Evolutionary conservation across 2,797 vertebrate genomes (phyloP), one percentile per base, ranked within the genome.

Genomic region (Petrocephalus schoutedeni): DNA sequence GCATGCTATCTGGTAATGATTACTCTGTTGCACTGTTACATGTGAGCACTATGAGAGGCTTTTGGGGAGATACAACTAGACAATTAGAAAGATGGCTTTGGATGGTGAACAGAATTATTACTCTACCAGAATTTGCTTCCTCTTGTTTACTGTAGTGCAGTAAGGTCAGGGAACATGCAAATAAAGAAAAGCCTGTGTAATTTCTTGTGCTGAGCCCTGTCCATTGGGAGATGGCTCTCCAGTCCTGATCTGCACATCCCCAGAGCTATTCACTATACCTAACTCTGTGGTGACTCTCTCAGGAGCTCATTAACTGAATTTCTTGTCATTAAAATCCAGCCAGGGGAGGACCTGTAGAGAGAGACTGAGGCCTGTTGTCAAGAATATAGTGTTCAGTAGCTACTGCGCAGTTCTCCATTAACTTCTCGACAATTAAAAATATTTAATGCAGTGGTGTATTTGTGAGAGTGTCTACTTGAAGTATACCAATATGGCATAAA

Each of bases 271-370:
- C 61, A 2, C 8, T 57, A n/a, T 58, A 41, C 28, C 32, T 87
- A 23, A 32, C 54, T 57, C 36, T 19, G 67, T 49, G 23, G 23
- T 59, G 83, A 21, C 58, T 91, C 88, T 90, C 89, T 51, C 0
- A 89, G 86, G 89, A 90, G 58, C 88, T 88, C 56, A 87, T 90
- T 91, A 90, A 49, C 61, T 86, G 88, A 51, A 86, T 88, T 45
- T 87, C 54, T 87, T 67, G 74, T 74, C 74, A 84, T 88, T 89
- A 88, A 88, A 89, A 89, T 85, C 1, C 67, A 59, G 88, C 87
- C 14, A 19, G 54, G 89, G 89, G 59, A 58, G 56, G 54, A 53
- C 41, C 32, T 9, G 77, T 8, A 77, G 36, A 77, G 32, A 74
- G 8, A 9, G 14, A 19, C 14, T 41, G 16, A 19, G 28, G 5